Evolutionary conservation across 2,888 invertebrate species (phyloP), one percentile per base, ranked within the genome.

Genomic region (Papilio demoleus): DNA sequence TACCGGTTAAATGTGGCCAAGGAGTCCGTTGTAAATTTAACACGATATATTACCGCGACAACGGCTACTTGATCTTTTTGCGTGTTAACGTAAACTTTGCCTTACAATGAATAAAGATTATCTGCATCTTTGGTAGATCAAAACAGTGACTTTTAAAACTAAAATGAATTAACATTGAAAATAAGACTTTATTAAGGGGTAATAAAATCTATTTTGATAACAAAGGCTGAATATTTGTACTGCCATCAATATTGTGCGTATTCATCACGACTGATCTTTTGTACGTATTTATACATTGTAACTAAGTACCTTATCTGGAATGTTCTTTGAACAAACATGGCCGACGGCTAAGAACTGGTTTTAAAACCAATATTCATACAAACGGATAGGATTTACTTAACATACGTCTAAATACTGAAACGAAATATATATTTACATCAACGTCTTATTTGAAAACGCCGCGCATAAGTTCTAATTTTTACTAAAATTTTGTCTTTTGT

Each of bases 301-400:
- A 42, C 45, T 67, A 45, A 31, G 62, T 58, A 56, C 42, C 24
- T 38, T 68, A 59, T 45, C 58, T 58, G 14, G 63, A 59, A 64
- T 12, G 38, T 68, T 58, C 62, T 50, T 67, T 40, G 40, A 50
- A n/a, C 11, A 65, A 65, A 59, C 36, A 65, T 3, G 50, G 31
- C 31, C 61, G 40, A 34, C 53, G 17, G 8, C 12, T n/a, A 14
- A 24, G 22, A 36, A 68, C 68, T 45, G 63, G 68, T 63, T 68
- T 38, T 63, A 59, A 45, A 59, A 38, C 27, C 58, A 47, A 68
- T 36, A 59, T 45, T 38, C 22, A n/a, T 53, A 31, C 53, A 8
- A 4, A 56, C 17, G 31, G 9, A 36, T 50, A 42, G 27, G 38
- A 11, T 42, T 31, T 24, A 56, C 42, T n/a, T 31, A 19, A 22